Conservation (phyloP, 2,888 invertebrate species). For the Troides oblongomaculatus region DNA sequence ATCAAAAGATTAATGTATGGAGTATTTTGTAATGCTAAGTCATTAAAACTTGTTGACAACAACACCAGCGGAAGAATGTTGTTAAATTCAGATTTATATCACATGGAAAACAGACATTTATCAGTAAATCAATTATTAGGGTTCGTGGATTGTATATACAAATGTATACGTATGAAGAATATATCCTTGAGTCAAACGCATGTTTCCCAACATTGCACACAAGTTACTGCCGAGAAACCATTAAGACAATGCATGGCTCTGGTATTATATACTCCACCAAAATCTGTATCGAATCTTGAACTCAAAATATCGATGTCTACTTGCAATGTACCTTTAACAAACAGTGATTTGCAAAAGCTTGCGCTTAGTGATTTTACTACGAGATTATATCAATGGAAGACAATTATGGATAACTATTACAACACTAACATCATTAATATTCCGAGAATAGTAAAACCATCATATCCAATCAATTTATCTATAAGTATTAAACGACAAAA, state of each 20-base stretch:
- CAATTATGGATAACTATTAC: neutral
- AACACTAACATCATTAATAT: neutral
- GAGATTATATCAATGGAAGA: neutral
- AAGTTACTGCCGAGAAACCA: neutral
- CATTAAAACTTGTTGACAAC: neutral
- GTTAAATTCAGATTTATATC: neutral
- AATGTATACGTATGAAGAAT: neutral
- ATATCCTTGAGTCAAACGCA: neutral
- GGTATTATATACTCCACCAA: constrained; percentile 14
- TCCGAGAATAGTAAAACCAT: neutral
- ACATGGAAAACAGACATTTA: neutral
- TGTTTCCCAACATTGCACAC: neutral
- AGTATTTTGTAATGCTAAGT: neutral
- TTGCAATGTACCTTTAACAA: neutral
- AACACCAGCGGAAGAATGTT: neutral
- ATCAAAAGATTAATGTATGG: constrained; percentile 5
- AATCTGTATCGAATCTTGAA: neutral
- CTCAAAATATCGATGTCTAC: neutral
- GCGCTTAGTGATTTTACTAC: constrained; percentile 4
- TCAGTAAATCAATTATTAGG: constrained; percentile 4
- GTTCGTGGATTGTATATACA: neutral
- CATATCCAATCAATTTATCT: neutral
- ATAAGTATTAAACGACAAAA: constrained; percentile 2
- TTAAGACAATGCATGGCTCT: constrained; percentile 16
- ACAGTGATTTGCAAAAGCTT: neutral